Percentiles rank a stretch among this genome's conserved stretches.
Evolutionary conservation across 2,888 invertebrate species (phyloP).

Genomic region (Ernsta delagoae): DNA sequence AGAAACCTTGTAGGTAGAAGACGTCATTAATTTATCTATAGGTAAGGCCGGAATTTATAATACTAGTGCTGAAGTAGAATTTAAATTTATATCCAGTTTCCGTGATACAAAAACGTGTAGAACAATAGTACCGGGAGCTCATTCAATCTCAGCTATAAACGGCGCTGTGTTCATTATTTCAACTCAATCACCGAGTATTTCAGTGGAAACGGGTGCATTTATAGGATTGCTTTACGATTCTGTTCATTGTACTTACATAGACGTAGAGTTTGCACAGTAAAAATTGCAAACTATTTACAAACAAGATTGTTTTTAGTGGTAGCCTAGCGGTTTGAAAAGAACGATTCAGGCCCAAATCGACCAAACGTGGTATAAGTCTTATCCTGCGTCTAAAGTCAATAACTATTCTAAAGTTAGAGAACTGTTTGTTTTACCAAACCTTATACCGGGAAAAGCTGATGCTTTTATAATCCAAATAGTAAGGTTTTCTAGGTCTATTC

Average conservation of each 20-base stretch:
- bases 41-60: background rate
- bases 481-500: background rate
- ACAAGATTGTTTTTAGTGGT: background rate
- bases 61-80: background rate
- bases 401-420: too few species aligned
- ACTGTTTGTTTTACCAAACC: too few species aligned
- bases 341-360: background rate
- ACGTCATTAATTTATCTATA: too few species aligned
- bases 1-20: too few species aligned
- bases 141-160: slow-evolving; percentile 3
- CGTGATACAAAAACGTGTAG: background rate
- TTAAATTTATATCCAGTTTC: background rate
- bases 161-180: slow-evolving; percentile 14
- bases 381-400: too few species aligned
- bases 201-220: slow-evolving; percentile 8
- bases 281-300: background rate
- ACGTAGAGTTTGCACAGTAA: background rate
- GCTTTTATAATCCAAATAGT: too few species aligned
- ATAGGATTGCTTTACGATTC: background rate
- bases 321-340: background rate
- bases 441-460: too few species aligned
- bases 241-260: background rate
- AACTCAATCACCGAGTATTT: slow-evolving; percentile 17
- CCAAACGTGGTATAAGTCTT: too few species aligned
- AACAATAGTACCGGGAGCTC: background rate